Evolutionary conservation across 2,113 vertebrate genomes (phyloP), one percentile per base, ranked within the genome.

Genomic region (Cynopterus brachyotis): DNA sequence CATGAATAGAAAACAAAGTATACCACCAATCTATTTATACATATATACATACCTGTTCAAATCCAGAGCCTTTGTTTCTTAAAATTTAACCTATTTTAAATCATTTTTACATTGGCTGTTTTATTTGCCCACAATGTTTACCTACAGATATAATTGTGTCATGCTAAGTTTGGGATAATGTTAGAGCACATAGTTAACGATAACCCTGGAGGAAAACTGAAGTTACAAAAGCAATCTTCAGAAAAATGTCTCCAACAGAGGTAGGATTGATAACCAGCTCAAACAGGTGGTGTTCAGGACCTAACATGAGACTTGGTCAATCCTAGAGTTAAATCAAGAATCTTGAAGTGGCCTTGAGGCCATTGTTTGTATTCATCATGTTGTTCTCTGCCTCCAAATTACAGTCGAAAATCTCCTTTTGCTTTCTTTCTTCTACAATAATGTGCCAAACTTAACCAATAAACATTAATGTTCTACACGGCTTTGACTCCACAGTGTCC

Each of bases 41-140:
- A 50, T 50, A 50, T 11, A 47, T 47, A 47, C 50, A 50, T 50
- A 50, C 50, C 50, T 50, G 47, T 42, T 80, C 72, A 30, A 91
- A 53, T 35, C 19, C 35, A 95, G 22, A 93, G 72, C 19, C 4
- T 79, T 53, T 1, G 7, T 84, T 94, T 91, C 62, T 66, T 67
- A 69, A 76, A 64, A 84, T 73, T 78, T 80, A 84, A 75, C 10
- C 72, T 89, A 82, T 53, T 89, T 94, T 62, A 85, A 69, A 86
- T 55, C 62, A 69, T 87, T 67, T 89, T 89, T 57, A 89, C 28
- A 55, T 45, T 92, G 78, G 89, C 57, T 50, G 37, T 94, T 64
- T 94, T 75, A n/a, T 64, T 78, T 12, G 42, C 32, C 62, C 4
- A 60, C 50, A 89, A 4, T 72, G 55, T 72, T 92, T 91, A 67